Percentiles rank a stretch among this genome's conserved stretches.
Conservation (phyloP, 37 sponge, comb jelly and placozoan species). For the Halichondria panicea region DNA sequence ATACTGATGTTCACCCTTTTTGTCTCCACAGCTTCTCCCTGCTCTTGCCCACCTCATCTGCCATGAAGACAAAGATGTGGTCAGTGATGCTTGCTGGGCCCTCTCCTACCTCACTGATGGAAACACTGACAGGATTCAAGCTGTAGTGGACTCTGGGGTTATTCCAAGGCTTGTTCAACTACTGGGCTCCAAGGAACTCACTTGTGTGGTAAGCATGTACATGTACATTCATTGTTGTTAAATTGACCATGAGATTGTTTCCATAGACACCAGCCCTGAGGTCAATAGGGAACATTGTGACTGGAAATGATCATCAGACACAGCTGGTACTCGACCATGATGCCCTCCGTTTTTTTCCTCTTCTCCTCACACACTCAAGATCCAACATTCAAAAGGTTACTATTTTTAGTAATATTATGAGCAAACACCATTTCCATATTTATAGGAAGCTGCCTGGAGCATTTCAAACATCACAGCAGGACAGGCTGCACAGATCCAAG, state of each 20-base stretch:
- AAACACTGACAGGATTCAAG: slow-evolving; percentile 81
- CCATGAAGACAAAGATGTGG: slow-evolving; percentile 72
- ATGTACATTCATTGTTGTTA: no score
- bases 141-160: slow-evolving; percentile 60
- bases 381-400: slow-evolving; percentile 92
- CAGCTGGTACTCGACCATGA: slow-evolving; percentile 76
- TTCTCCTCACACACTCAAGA: slow-evolving; percentile 71
- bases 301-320: slow-evolving; percentile 94
- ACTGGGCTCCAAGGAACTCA: slow-evolving; percentile 34
- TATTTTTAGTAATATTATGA: not conserved
- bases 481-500: slow-evolving; percentile 80
- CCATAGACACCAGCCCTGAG: slow-evolving; percentile 83
- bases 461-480: slow-evolving; percentile 99
- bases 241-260: no score
- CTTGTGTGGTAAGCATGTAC: slow-evolving; percentile 34
- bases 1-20: no score
- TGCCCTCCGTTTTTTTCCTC: slow-evolving; percentile 60
- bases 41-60: slow-evolving; percentile 50
- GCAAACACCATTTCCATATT: not conserved
- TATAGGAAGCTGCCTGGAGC: slow-evolving; percentile 97
- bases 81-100: slow-evolving; percentile 95
- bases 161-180: slow-evolving; percentile 53
- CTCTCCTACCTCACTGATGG: slow-evolving; percentile 92
- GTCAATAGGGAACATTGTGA: slow-evolving; percentile 95
- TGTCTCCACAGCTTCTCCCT: slow-evolving; percentile 60